Evolutionary conservation across 1,140 invertebrate genomes (phyloP).

Genomic region (Leptinotarsa lineolata): DNA sequence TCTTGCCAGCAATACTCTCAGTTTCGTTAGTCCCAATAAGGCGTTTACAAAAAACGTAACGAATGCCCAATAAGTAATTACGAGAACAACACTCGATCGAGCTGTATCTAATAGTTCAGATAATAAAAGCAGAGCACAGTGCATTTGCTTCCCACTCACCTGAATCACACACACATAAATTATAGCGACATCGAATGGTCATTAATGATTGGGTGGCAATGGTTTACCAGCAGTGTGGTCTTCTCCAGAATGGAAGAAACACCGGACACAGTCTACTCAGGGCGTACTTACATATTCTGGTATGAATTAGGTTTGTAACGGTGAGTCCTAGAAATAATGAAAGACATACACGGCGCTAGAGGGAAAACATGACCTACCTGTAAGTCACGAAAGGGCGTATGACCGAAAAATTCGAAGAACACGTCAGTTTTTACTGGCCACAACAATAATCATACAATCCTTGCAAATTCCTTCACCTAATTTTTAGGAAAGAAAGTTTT

Average conservation of each 20-base stretch:
- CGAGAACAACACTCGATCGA: constrained; percentile 13
- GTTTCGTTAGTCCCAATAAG: not conserved
- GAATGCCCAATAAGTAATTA: constrained; percentile 6
- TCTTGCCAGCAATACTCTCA: not conserved
- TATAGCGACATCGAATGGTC: constrained; percentile 51
- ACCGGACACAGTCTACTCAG: not conserved
- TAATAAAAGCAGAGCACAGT: constrained; percentile 44
- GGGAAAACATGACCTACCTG: too few relatives aligned
- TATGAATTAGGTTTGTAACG: not conserved
- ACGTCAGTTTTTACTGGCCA: too few relatives aligned
- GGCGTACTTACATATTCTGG: not conserved
- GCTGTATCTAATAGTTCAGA: constrained; percentile 47
- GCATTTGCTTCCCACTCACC: constrained; percentile 44
- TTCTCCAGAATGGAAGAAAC: constrained; percentile 16
- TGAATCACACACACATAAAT: constrained; percentile 44
- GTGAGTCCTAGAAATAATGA: too few relatives aligned
- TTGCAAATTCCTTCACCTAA: too few relatives aligned
- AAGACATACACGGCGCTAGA: too few relatives aligned
- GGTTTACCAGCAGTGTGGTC: constrained; percentile 32
- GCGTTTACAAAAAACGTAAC: constrained; percentile 1
- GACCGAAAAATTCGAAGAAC: too few relatives aligned
- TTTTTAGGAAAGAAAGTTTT: too few relatives aligned
- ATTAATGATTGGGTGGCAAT: constrained; percentile 49
- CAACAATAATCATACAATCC: too few relatives aligned
- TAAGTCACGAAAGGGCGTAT: too few relatives aligned